Conservation (phyloP, 1,140 invertebrate genomes). For the Panulirus ornatus region DNA sequence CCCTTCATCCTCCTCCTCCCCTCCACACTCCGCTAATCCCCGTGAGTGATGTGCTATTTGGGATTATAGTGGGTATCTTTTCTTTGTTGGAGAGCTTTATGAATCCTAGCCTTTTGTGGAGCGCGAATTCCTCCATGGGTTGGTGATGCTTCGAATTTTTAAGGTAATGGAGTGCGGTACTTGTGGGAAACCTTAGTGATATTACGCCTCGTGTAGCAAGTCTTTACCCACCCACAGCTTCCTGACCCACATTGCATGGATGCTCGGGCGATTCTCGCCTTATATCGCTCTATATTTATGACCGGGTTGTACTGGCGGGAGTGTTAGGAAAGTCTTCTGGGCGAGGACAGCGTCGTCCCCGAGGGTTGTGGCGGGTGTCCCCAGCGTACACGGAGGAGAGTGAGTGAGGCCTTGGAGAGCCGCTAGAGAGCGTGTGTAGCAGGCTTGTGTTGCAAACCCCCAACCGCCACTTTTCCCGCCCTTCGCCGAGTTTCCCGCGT, state of each 20-base stretch:
- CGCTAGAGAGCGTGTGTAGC: not conserved
- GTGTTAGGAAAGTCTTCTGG: not conserved
- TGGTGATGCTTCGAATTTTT: not conserved
- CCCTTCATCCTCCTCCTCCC: not conserved
- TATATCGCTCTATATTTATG: not conserved
- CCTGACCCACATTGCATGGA: not conserved
- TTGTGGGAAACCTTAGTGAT: not conserved
- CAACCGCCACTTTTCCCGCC: slow-evolving; percentile 12
- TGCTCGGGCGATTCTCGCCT: not conserved
- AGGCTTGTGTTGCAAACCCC: slow-evolving; percentile 15
- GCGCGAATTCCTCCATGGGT: not conserved
- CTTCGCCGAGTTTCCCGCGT: not conserved
- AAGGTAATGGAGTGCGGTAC: not conserved
- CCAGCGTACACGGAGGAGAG: not conserved
- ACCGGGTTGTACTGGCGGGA: slow-evolving; percentile 1
- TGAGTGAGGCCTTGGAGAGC: not conserved
- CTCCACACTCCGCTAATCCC: not conserved
- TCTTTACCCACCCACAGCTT: no score
- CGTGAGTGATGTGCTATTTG: not conserved
- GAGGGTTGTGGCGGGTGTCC: no score
- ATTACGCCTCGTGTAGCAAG: no score
- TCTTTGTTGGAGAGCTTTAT: slow-evolving; percentile 7
- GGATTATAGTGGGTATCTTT: slow-evolving; percentile 24
- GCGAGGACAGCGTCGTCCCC: slow-evolving; percentile 3
- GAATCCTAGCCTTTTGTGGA: not conserved